These are phyloP conservation scores for Poecilia wingei DNA, from an alignment of 2,797 vertebrate species.

Conservation along the genomic window DNA sequence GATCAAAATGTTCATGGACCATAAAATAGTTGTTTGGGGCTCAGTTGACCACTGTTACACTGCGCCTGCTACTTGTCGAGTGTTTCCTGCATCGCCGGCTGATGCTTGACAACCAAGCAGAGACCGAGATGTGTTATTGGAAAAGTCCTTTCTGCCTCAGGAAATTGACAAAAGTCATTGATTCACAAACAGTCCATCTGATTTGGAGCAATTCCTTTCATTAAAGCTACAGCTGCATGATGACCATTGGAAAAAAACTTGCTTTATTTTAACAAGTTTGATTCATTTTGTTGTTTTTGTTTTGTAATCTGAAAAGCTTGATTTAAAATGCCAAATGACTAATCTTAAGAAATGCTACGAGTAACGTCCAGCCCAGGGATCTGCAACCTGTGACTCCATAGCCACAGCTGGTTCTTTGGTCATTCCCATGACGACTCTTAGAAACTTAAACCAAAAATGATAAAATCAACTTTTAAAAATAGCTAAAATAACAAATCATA, in stretches of 20 bases:
- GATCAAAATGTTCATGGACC: conserved; percentile 76
- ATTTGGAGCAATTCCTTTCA: not conserved
- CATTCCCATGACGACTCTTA: too few relatives aligned
- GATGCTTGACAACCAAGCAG: conserved; percentile 68
- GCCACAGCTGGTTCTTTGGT: too few relatives aligned
- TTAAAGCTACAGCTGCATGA: not conserved
- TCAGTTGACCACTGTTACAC: conserved; percentile 51
- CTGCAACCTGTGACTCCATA: too few relatives aligned
- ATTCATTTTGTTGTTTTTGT: not conserved
- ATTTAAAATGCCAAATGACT: too few relatives aligned
- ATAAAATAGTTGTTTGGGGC: conserved; percentile 77
- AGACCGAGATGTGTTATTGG: conserved; percentile 42
- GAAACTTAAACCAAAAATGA: too few relatives aligned
- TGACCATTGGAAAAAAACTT: not conserved
- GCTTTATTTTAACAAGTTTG: not conserved
- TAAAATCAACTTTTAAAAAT: too few relatives aligned
- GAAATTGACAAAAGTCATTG: conserved; percentile 39
- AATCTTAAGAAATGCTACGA: not conserved
- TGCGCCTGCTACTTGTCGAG: conserved; percentile 58
- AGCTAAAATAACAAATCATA: too few relatives aligned
- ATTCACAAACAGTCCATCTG: conserved; percentile 50
- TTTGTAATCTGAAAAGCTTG: not conserved
- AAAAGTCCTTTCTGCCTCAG: conserved; percentile 39
- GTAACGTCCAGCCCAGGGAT: not conserved
- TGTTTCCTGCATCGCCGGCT: conserved; percentile 65